Base-by-base conservation (phyloP, 1,140 invertebrate genomes). In the Delia radicum region DNA sequence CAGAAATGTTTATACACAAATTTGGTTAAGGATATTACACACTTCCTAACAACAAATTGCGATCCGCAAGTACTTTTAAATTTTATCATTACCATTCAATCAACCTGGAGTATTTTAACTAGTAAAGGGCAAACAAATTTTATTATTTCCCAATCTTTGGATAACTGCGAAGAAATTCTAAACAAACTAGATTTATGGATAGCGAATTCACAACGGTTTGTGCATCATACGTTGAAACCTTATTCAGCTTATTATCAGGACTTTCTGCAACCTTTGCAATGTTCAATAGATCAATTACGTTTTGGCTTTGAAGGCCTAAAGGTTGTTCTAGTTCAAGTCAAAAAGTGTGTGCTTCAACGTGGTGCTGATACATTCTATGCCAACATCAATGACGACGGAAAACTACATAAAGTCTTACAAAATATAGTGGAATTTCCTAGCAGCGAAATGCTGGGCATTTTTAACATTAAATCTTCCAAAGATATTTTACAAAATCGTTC, bases 1-100 rank as follows among this genome's bases (percentile, higher is more conserved):
- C 78, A 87, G 7, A 83, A 88, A n/a, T 85, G 88, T 37, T 71
- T 88, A 1, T 93, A 92, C 76, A 80, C 84, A 3, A 79, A 80
- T 7, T 75, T 93, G 0, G 84, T 85, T 0, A 80, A 84, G 71
- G 81, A 86, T 75, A 74, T 86, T 0, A 78, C 69, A 1, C 82
- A 86, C 26, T 86, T 82, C 42, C 62, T 86, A 10, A 78, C 77
- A 13, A 83, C 81, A 3, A 85, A 85, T 48, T 81, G 83, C 24
- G 76, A 83, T 13, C 83, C 81, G 6, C 61, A 67, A 13, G 8
- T 77, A 0, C 46, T 86, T 0, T 37, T 76, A 8, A 79, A 77
- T 28, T 73, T 86, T 0, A 63, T 85, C 1, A 42, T 27, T 13
- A 62, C 67, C 0, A 55, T 82, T 0, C 73, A 74, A 12, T 27